A percentile compares a stretch with the other conserved stretches of the same genome.
Conservation (phyloP, 2,888 invertebrate genomes). For the Mythimna lalbum region DNA sequence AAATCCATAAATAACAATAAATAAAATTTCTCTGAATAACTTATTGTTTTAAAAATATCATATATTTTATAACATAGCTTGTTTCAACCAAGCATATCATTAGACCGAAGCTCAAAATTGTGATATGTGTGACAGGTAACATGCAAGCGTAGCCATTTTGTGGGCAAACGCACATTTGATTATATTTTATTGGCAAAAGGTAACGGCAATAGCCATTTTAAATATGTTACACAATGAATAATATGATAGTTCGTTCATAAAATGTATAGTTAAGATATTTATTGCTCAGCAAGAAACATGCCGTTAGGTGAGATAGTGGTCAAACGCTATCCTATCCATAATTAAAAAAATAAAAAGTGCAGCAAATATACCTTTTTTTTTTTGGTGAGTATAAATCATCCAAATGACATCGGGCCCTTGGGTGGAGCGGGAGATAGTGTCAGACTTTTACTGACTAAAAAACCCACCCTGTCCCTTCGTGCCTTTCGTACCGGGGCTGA, state of each 20-base stretch:
- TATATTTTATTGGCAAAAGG: slow-evolving; percentile 26
- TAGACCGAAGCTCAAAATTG: neutral
- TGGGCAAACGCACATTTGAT: slow-evolving; percentile 28
- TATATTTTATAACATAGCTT: slow-evolving; percentile 19
- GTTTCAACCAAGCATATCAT: slow-evolving; percentile 10
- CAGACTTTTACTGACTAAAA: too few species aligned
- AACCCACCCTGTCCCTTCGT: too few species aligned
- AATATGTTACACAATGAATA: slow-evolving; percentile 1
- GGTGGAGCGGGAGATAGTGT: too few species aligned
- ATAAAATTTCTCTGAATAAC: slow-evolving; percentile 1
- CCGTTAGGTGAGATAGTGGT: too few species aligned
- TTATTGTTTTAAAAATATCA: slow-evolving; percentile 14
- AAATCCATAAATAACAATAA: slow-evolving; percentile 5
- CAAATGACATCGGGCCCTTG: too few species aligned
- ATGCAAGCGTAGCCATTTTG: slow-evolving; percentile 25
- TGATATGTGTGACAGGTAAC: slow-evolving; percentile 39
- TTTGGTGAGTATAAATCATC: too few species aligned
- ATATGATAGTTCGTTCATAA: neutral
- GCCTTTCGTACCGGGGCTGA: too few species aligned
- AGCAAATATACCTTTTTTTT: too few species aligned
- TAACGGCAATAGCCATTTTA: slow-evolving; percentile 17
- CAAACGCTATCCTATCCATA: too few species aligned
- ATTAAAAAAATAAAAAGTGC: too few species aligned
- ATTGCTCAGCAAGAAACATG: neutral
- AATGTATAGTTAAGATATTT: neutral